Base-by-base conservation (phyloP, 2,113 vertebrate genomes). In the Polypterus senegalus region DNA sequence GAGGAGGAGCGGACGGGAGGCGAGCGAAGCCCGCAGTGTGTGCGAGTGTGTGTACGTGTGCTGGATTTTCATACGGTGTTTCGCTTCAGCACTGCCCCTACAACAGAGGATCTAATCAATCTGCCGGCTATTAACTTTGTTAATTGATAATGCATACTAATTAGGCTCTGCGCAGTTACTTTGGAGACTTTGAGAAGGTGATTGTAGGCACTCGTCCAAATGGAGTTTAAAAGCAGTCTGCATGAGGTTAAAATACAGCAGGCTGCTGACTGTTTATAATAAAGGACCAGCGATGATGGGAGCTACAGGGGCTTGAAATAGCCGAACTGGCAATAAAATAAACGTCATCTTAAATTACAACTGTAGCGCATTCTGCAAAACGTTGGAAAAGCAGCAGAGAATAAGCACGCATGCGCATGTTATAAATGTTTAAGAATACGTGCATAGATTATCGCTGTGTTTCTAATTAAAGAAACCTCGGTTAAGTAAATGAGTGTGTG, bases 141-240 rank as follows among this genome's bases (percentile, higher is more conserved):
- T 98, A 97, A 98, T 98, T 97, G 94, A 95, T 97, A 98, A 97
- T 96, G 93, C 94, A 97, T 98, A 98, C 94, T 98, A 97, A 98
- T 98, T 97, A 97, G 92, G 89, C 91, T 84, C 86, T 80, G 88
- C 87, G 82, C 89, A 82, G 92, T 92, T 96, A 93, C 94, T 95
- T 92, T 90, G 90, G 92, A 96, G 92, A 94, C 93, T 93, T 91
- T 87, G 91, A 92, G 92, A 96, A 96, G 91, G 92, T 94, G 94
- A 97, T 95, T 94, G 92, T 93, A 94, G 93, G 94, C 94, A 92
- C 88, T 77, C 85, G 84, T 97, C 94, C 94, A 97, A 95, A 92
- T 94, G 91, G 89, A 94, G 87, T 96, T 94, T 91, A 92, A 27
- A 91, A 92, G 89, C 92, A 94, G 92, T 91, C 90, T 94, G 92